These are phyloP conservation scores for Eristalinus aeneus DNA, from an alignment of 2,888 invertebrate species.

Conservation along the genomic window DNA sequence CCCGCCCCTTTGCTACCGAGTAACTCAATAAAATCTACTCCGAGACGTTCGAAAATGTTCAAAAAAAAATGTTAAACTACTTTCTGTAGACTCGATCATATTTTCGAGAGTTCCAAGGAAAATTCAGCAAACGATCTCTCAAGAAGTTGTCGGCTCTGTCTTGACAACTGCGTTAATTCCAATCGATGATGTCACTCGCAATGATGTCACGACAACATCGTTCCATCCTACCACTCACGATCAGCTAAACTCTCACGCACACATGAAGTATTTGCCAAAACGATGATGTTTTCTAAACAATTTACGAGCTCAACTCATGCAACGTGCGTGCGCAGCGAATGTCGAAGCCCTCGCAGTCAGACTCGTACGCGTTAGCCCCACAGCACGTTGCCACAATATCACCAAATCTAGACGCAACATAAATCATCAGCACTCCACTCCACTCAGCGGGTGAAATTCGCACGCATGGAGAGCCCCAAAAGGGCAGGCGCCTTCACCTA, in stretches of 20 bases:
- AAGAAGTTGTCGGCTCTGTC: too few species aligned
- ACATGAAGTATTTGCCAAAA: background rate
- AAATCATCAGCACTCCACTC: background rate
- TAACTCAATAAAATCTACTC: too few species aligned
- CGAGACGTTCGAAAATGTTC: too few species aligned
- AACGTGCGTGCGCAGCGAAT: background rate
- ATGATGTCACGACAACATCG: too few species aligned
- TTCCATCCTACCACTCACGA: too few species aligned
- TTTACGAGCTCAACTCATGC: background rate
- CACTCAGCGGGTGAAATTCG: background rate
- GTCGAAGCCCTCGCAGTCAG: background rate
- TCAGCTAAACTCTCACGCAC: background rate
- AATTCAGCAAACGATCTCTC: too few species aligned
- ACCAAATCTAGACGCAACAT: background rate
- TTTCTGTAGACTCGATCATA: too few species aligned
- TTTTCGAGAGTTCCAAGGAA: too few species aligned
- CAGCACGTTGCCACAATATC: background rate
- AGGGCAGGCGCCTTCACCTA: slow-evolving; percentile 40
- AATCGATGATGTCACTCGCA: too few species aligned
- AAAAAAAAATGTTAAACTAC: too few species aligned
- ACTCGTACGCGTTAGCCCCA: background rate
- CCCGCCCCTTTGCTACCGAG: too few species aligned
- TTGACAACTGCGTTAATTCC: too few species aligned
- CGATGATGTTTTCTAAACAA: background rate
- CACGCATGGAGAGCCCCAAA: slow-evolving; percentile 16